phyloP scores from a whole-genome alignment of 2,888 invertebrate genomes.

The Xestia sexstrigata region DNA sequence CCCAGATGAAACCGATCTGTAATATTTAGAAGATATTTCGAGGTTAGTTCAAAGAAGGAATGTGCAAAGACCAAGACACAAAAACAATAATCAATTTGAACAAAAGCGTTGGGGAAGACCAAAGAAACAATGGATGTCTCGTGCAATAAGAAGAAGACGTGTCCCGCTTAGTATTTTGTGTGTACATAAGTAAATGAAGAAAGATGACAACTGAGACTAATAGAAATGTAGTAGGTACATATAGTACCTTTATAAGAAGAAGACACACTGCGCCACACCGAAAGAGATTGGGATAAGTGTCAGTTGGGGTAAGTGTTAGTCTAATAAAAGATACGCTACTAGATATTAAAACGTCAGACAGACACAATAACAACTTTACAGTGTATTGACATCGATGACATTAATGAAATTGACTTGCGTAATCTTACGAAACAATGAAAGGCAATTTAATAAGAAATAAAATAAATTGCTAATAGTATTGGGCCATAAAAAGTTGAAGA shows the following conservation, averaged over 20 bases:
- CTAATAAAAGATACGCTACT: not conserved
- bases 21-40: not conserved
- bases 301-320: too few relatives aligned
- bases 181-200: not conserved
- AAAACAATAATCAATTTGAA: not conserved
- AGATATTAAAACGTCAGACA: not conserved
- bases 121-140: not conserved
- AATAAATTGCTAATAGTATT: slow-evolving; percentile 2
- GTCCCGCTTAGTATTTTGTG: not conserved
- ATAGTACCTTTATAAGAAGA: too few relatives aligned
- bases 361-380: slow-evolving; percentile 1
- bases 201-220: too few relatives aligned
- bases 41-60: not conserved
- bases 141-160: not conserved
- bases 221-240: too few relatives aligned
- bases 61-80: not conserved
- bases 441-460: slow-evolving; percentile 1
- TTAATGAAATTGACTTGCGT: slow-evolving; percentile 4
- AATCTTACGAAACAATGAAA: not conserved
- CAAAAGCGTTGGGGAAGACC: not conserved
- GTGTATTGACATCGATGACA: slow-evolving; percentile 4
- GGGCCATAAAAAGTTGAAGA: not conserved
- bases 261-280: too few relatives aligned
- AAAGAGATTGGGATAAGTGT: too few relatives aligned
- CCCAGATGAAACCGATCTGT: slow-evolving; percentile 86